Base-by-base conservation (phyloP, 1,140 invertebrate species). In the Himalopsyche phryganea region DNA sequence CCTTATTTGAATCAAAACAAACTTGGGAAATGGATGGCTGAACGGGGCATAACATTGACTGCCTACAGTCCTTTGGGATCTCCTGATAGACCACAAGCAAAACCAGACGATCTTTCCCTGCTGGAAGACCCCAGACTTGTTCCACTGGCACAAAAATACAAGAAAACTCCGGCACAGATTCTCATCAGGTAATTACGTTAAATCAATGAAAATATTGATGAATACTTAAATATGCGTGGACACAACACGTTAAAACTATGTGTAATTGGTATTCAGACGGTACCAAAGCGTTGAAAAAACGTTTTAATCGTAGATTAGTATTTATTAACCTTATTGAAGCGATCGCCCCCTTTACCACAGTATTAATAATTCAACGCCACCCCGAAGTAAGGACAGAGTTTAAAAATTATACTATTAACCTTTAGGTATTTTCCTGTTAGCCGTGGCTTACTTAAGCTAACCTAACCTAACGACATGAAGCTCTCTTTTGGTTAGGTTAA, bases 61-160 rank as follows among this genome's bases (percentile, higher is more conserved):
- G 89, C 87, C 1, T 94, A 93, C 74, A 85, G 85, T 67, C 90
- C 91, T 0, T 75, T 94, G 11, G 90, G 88, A 11, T 85, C 86
- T 13, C 85, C 87, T 1, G 75, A 78, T 51, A 65, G 82, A 49
- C 85, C 84, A 90, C 74, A 93, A 6, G 90, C 87, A 9, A 85
- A 85, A 10, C 85, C 87, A 1, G 75, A 77, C 53, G 63, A 81
- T 50, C 85, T 84, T n/a, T 86, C 86, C 86, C 69, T 87, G 28
- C 62, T 88, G 57, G 77, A 87, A 0, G 86, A 92, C 48, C 63
- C 71, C 41, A 68, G 68, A 50, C 61, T 71, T 11, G 58, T 58
- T 35, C 57, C 60, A 36, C 72, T 90, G 28, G 85, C 83, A 10
- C 66, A 75, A 0, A 85, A 84, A 65, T 80, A 86, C 63, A 78